Evolutionary conservation across 1,140 invertebrate genomes (phyloP).

Genomic region (Megalonaias nervosa): DNA sequence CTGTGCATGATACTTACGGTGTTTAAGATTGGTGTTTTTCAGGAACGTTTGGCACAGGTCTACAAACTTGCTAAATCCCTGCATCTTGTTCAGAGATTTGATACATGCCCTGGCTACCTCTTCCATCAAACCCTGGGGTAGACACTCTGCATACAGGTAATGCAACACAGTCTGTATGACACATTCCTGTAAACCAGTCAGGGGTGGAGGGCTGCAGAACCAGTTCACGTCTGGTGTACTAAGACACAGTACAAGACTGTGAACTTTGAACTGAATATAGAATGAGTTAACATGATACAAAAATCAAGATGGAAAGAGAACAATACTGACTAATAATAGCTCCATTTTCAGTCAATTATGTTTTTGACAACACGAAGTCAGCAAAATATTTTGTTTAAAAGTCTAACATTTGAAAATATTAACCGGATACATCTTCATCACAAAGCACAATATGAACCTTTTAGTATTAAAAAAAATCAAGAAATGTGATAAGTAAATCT

Average conservation of each 20-base stretch:
- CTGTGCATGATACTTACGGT: conserved; percentile 73
- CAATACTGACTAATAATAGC: too few relatives aligned
- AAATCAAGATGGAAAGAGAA: too few relatives aligned
- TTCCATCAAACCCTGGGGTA: conserved; percentile 75
- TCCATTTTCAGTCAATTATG: too few relatives aligned
- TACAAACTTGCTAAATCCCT: conserved; percentile 74
- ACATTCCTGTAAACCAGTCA: conserved; percentile 75
- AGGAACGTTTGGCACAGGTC: conserved; percentile 77
- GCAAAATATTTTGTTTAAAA: too few relatives aligned
- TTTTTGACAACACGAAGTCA: too few relatives aligned
- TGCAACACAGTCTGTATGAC: conserved; percentile 77
- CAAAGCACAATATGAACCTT: too few relatives aligned
- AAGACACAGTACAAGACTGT: conserved; percentile 76
- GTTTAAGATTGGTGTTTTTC: conserved; percentile 76
- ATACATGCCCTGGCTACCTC: conserved; percentile 75
- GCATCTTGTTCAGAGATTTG: conserved; percentile 71
- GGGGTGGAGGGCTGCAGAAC: conserved; percentile 67
- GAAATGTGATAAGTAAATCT: too few relatives aligned
- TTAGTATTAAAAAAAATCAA: too few relatives aligned
- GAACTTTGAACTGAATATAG: conserved; percentile 76
- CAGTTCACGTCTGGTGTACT: conserved; percentile 76
- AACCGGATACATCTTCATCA: too few relatives aligned
- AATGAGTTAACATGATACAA: neutral
- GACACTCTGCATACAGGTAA: conserved; percentile 78
- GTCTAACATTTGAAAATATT: too few relatives aligned